Conservation (phyloP, 2,797 vertebrate genomes). For the Acipenser transmontanus region DNA sequence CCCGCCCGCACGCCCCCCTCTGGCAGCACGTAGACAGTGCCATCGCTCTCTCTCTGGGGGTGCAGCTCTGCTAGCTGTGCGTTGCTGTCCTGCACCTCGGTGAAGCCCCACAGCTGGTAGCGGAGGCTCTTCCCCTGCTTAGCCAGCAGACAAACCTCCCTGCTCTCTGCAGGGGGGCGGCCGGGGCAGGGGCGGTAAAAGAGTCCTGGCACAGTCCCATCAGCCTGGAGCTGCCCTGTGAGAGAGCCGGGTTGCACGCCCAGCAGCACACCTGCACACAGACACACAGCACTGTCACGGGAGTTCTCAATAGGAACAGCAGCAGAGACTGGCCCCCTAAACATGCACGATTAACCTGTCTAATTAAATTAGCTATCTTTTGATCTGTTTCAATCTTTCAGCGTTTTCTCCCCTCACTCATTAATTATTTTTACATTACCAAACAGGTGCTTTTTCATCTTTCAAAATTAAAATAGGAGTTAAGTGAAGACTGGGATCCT, state of each 20-base stretch:
- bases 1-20: constrained; percentile 69
- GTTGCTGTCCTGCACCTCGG: constrained; percentile 67
- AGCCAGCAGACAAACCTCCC: constrained; percentile 65
- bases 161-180: background rate
- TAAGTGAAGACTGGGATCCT: too few relatives aligned
- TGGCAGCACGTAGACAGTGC: constrained; percentile 70
- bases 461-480: too few relatives aligned
- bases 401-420: too few relatives aligned
- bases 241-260: constrained; percentile 46
- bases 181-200: constrained; percentile 48
- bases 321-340: too few relatives aligned
- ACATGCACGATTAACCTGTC: too few relatives aligned
- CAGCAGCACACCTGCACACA: constrained; percentile 62
- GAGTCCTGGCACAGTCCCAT: constrained; percentile 40
- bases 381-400: too few relatives aligned
- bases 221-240: constrained; percentile 32
- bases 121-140: constrained; percentile 86
- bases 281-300: constrained; percentile 2
- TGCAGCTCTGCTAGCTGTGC: constrained; percentile 69
- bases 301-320: background rate
- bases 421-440: too few relatives aligned
- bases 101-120: constrained; percentile 77
- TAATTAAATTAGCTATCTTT: too few relatives aligned
- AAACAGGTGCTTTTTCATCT: too few relatives aligned
- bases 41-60: constrained; percentile 61